Conservation (phyloP, 2,888 invertebrate species). For the Ectemnius cavifrons region DNA sequence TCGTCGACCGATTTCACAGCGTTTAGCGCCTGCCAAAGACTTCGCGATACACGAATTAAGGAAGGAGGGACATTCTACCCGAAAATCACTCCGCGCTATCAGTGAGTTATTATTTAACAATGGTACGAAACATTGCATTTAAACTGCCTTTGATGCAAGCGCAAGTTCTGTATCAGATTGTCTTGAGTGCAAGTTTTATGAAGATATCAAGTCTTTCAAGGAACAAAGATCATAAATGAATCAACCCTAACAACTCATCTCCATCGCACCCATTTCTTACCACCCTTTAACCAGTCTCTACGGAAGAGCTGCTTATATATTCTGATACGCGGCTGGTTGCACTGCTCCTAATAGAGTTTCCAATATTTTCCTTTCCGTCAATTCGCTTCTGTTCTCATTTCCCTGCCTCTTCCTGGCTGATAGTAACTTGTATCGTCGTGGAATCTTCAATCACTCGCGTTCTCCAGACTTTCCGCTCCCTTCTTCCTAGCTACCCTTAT, state of each 20-base stretch:
- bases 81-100: neutral
- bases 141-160: neutral
- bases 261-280: slow-evolving; percentile 16
- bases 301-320: slow-evolving; percentile 70
- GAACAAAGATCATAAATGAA: slow-evolving; percentile 72
- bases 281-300: slow-evolving; percentile 34
- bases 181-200: neutral
- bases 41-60: slow-evolving; percentile 44
- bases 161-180: neutral
- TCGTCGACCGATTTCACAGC: slow-evolving; percentile 65
- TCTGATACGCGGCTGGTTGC: slow-evolving; percentile 64
- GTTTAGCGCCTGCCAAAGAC: slow-evolving; percentile 66
- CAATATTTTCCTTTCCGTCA: slow-evolving; percentile 68
- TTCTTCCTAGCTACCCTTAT: slow-evolving; percentile 8
- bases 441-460: neutral
- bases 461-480: neutral
- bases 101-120: no score
- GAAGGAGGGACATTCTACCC: slow-evolving; percentile 7
- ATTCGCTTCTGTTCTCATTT: slow-evolving; percentile 36
- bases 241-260: slow-evolving; percentile 59
- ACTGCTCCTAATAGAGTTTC: slow-evolving; percentile 68
- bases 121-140: neutral
- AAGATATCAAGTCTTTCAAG: slow-evolving; percentile 19
- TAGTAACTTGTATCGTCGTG: slow-evolving; percentile 12
- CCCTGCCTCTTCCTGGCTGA: slow-evolving; percentile 10